Conservation (phyloP, 37 sponge, comb jelly and placozoan species). For the Oopsacas minuta region DNA sequence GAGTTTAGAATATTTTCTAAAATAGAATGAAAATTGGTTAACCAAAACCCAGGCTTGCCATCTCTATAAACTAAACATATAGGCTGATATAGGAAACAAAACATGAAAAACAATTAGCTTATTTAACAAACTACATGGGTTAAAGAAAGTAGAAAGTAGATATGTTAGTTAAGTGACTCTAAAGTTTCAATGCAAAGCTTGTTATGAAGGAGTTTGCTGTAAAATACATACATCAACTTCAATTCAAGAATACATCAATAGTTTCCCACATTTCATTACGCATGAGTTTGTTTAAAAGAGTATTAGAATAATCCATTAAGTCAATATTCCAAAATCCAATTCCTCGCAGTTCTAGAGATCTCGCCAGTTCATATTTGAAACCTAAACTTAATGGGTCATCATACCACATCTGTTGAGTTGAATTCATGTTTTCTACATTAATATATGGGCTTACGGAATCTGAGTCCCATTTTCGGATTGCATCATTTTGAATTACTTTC, state of each 20-base stretch:
- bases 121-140: too few species aligned
- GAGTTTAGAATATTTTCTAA: too few species aligned
- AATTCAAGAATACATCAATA: neutral
- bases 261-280: neutral
- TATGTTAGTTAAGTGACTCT: too few species aligned
- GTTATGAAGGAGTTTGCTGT: too few species aligned
- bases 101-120: too few species aligned
- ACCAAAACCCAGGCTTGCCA: too few species aligned
- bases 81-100: too few species aligned
- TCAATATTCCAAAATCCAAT: constrained; percentile 2
- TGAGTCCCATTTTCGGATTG: neutral
- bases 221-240: too few species aligned
- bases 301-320: neutral
- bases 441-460: neutral
- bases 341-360: constrained; percentile 10
- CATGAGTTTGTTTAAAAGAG: neutral
- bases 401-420: constrained; percentile 64
- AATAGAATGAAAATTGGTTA: too few species aligned
- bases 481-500: neutral
- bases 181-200: too few species aligned
- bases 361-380: constrained; percentile 44
- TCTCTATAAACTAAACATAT: too few species aligned
- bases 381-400: constrained; percentile 64
- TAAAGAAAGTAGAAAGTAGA: too few species aligned
- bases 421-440: neutral